Conservation (phyloP, 1,140 invertebrate genomes). For the Planococcus citri region DNA sequence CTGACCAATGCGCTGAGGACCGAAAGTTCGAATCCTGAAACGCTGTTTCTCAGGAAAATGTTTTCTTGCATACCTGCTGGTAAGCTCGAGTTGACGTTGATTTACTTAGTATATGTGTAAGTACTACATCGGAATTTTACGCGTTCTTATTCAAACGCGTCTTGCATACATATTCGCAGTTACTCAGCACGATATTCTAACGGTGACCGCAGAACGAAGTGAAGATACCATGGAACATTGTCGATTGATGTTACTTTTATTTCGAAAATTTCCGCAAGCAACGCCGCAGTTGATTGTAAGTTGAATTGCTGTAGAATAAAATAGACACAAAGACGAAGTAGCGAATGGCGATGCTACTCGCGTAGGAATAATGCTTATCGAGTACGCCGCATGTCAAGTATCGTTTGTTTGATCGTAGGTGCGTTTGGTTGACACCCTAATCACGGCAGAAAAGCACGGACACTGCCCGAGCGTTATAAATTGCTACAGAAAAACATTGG, state of each 20-base stretch:
- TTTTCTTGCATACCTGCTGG: constrained; percentile 47
- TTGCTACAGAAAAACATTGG: constrained; percentile 54
- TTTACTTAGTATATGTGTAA: neutral
- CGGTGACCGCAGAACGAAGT: constrained; percentile 70
- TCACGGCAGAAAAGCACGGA: constrained; percentile 24
- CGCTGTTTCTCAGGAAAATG: constrained; percentile 30
- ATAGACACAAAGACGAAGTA: too few species aligned
- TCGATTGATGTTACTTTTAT: constrained; percentile 57
- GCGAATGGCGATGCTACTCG: neutral
- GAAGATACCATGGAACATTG: constrained; percentile 80
- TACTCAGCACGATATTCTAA: constrained; percentile 58
- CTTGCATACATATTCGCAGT: constrained; percentile 35
- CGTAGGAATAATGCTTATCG: neutral
- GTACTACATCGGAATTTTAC: neutral
- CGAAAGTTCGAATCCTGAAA: constrained; percentile 31
- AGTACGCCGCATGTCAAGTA: neutral
- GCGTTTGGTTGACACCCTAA: constrained; percentile 24
- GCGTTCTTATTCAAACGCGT: neutral
- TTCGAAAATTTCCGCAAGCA: constrained; percentile 69
- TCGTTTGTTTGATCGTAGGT: constrained; percentile 4
- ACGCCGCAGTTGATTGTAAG: constrained; percentile 58
- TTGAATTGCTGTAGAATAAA: neutral
- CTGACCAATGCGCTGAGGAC: constrained; percentile 6
- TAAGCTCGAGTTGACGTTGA: constrained; percentile 34
- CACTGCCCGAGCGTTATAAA: constrained; percentile 42